Percentiles rank a stretch among this genome's conserved stretches.
These are phyloP conservation scores for Cryptocephalus primarius DNA, from an alignment of 2,888 invertebrate species.

Conservation along the genomic window DNA sequence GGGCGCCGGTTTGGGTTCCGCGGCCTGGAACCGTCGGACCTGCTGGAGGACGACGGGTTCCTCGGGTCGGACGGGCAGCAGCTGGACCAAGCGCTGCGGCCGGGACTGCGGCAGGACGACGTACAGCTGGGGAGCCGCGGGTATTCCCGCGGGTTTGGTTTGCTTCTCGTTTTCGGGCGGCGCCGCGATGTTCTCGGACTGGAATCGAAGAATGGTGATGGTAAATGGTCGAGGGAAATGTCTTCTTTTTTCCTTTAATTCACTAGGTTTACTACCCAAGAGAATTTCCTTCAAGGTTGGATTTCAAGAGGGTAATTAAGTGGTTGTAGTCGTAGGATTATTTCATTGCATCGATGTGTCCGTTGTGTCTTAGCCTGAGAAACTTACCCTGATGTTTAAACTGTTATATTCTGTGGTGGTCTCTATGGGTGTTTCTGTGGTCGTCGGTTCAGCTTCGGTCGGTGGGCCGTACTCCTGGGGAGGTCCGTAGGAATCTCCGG, in stretches of 20 bases:
- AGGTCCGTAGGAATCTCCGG: constrained; percentile 19
- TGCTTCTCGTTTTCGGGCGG: neutral
- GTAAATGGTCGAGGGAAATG: too few relatives aligned
- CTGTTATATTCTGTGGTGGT: constrained; percentile 18
- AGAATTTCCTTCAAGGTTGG: too few relatives aligned
- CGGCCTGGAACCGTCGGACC: too few relatives aligned
- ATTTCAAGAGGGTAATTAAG: too few relatives aligned
- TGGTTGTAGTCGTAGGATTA: too few relatives aligned
- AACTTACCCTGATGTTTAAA: too few relatives aligned
- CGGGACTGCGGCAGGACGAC: neutral
- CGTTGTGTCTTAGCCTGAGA: too few relatives aligned
- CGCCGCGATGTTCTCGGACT: neutral
- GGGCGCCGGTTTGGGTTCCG: constrained; percentile 13
- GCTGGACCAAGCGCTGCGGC: constrained; percentile 21
- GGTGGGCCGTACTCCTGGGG: constrained; percentile 26
- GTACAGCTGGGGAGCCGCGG: neutral
- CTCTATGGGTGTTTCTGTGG: constrained; percentile 23
- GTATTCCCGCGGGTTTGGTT: neutral
- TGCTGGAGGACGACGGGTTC: neutral
- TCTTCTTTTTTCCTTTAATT: too few relatives aligned
- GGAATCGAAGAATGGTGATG: neutral
- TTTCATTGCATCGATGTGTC: too few relatives aligned
- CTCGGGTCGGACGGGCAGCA: neutral
- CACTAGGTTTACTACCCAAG: too few relatives aligned
- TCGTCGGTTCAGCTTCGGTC: constrained; percentile 13